These are phyloP conservation scores for Phodopus roborovskii DNA, from an alignment of 2,113 vertebrate species.

Conservation along the genomic window DNA sequence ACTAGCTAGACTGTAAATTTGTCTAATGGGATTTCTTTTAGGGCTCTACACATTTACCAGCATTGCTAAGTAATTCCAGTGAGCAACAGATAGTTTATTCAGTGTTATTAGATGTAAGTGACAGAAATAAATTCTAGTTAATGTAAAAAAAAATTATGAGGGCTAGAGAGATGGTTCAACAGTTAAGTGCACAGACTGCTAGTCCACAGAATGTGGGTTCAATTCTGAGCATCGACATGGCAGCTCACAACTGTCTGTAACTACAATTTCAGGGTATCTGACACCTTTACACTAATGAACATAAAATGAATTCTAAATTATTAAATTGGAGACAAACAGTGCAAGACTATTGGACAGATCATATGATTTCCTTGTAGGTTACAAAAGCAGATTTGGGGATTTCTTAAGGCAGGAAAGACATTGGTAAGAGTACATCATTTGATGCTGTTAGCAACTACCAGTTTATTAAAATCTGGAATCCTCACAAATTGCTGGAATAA, in stretches of 20 bases:
- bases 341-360: not conserved
- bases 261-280: no score
- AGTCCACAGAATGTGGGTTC: no score
- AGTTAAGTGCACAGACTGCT: no score
- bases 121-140: not conserved
- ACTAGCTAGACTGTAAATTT: constrained; percentile 25
- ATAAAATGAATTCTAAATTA: no score
- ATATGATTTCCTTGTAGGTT: not conserved
- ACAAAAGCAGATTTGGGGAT: not conserved
- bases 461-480: not conserved
- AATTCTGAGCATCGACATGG: no score
- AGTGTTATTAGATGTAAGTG: not conserved
- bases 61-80: not conserved
- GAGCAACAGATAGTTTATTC: not conserved
- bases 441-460: not conserved
- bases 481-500: accelerated
- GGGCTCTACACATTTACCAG: not conserved
- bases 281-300: no score
- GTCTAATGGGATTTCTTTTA: not conserved
- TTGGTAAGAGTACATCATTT: not conserved
- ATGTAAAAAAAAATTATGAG: not conserved
- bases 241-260: no score
- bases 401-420: not conserved
- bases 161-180: no score
- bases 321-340: not conserved